These are phyloP conservation scores for Thalassaphorura encarpata DNA, from an alignment of 1,140 invertebrate species.

Conservation along the genomic window DNA sequence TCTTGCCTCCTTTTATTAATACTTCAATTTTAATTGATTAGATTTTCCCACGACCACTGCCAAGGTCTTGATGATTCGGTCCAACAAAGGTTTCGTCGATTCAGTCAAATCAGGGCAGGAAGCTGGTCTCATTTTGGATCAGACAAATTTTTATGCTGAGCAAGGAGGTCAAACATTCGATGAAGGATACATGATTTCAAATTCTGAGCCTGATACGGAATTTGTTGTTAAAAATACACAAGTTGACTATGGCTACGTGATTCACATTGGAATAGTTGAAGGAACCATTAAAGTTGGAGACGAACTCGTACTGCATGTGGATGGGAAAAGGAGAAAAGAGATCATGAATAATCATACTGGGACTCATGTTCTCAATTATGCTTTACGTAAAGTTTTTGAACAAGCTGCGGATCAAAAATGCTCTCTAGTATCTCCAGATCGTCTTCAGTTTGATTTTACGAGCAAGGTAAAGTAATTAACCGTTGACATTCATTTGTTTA, in stretches of 20 bases:
- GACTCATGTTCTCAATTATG: constrained; percentile 94
- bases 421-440: constrained; percentile 95
- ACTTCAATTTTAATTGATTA: constrained; percentile 21
- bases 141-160: constrained; percentile 62
- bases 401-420: constrained; percentile 92
- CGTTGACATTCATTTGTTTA: background rate
- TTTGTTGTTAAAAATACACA: constrained; percentile 91
- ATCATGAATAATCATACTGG: constrained; percentile 99
- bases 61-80: constrained; percentile 58
- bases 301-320: constrained; percentile 67
- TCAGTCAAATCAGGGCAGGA: constrained; percentile 71
- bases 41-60: constrained; percentile 53
- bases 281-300: constrained; percentile 80
- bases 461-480: constrained; percentile 55
- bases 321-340: constrained; percentile 66
- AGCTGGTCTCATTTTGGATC: constrained; percentile 85
- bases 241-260: constrained; percentile 88
- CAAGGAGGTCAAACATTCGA: constrained; percentile 98
- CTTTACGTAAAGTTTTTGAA: constrained; percentile 76
- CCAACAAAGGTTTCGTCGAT: constrained; percentile 76
- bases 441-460: constrained; percentile 93
- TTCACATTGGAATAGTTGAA: constrained; percentile 72
- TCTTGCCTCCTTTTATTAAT: background rate
- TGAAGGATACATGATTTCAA: constrained; percentile 88
- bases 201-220: constrained; percentile 49